Evolutionary conservation across 2,888 invertebrate genomes (phyloP).

Genomic region (Masnerella sp.): DNA sequence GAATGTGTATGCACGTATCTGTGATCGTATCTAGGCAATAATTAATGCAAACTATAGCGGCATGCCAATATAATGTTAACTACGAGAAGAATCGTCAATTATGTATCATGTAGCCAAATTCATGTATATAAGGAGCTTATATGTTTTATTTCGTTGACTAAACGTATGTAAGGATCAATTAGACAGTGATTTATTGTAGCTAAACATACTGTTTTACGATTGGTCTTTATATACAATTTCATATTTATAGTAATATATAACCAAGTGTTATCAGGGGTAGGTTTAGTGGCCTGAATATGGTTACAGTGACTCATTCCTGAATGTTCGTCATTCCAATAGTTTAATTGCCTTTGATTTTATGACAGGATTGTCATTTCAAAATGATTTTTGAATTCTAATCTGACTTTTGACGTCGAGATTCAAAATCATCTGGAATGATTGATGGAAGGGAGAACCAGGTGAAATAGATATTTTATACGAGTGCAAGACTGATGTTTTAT

Average conservation of each 20-base stretch:
- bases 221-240: constrained; percentile 13
- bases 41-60: constrained; percentile 61
- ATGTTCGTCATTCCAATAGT: constrained; percentile 2
- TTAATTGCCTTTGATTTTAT: too few species aligned
- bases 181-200: background rate
- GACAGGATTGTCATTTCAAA: too few species aligned
- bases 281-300: too few species aligned
- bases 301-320: constrained; percentile 27
- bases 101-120: constrained; percentile 56
- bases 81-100: constrained; percentile 42
- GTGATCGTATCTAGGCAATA: constrained; percentile 64
- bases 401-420: too few species aligned
- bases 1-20: constrained; percentile 65
- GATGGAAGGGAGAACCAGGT: too few species aligned
- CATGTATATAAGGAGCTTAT: constrained; percentile 64
- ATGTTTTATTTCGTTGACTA: constrained; percentile 43
- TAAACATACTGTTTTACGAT: too few species aligned
- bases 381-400: too few species aligned
- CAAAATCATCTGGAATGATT: too few species aligned
- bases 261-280: constrained; percentile 36
- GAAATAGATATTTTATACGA: too few species aligned
- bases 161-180: constrained; percentile 22
- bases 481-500: too few species aligned
- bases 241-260: constrained; percentile 25
- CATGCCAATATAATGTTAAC: constrained; percentile 63